These are phyloP conservation scores for Lycorma delicatula DNA, from an alignment of 1,140 invertebrate species.

Conservation along the genomic window DNA sequence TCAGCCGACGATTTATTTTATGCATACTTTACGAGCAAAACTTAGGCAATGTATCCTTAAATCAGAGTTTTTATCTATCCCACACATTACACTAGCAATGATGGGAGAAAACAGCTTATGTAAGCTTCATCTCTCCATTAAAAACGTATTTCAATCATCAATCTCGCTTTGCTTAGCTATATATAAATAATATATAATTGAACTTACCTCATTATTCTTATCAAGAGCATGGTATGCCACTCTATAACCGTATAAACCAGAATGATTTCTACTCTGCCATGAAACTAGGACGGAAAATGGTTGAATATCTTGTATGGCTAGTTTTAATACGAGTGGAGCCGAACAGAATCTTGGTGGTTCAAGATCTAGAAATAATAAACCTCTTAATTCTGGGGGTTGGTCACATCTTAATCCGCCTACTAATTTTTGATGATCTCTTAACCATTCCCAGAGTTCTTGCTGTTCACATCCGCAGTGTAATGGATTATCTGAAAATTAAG, in stretches of 20 bases:
- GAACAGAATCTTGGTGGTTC: constrained; percentile 74
- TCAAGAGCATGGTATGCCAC: constrained; percentile 74
- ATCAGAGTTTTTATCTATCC: too few species aligned
- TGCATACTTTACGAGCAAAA: too few species aligned
- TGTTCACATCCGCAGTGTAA: constrained; percentile 73
- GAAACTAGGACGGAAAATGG: constrained; percentile 78
- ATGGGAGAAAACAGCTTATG: too few species aligned
- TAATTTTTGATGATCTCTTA: constrained; percentile 70
- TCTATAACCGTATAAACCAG: constrained; percentile 73
- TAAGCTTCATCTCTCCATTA: too few species aligned
- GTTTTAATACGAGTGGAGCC: constrained; percentile 63
- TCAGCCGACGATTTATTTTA: too few species aligned
- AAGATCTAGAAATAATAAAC: constrained; percentile 63
- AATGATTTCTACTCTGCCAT: constrained; percentile 83
- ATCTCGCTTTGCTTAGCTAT: too few species aligned
- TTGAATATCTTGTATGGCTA: constrained; percentile 80
- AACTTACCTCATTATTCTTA: constrained; percentile 44
- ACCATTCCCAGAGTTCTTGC: constrained; percentile 80
- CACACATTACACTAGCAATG: too few species aligned
- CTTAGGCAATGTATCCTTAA: too few species aligned
- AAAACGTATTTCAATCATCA: too few species aligned
- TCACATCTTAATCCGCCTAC: constrained; percentile 61
- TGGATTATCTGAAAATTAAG: constrained; percentile 59
- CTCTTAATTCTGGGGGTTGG: constrained; percentile 64
- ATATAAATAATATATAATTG: too few species aligned